Evolutionary conservation across 2,888 invertebrate species (phyloP).

Genomic region (Agapostemon virescens): DNA sequence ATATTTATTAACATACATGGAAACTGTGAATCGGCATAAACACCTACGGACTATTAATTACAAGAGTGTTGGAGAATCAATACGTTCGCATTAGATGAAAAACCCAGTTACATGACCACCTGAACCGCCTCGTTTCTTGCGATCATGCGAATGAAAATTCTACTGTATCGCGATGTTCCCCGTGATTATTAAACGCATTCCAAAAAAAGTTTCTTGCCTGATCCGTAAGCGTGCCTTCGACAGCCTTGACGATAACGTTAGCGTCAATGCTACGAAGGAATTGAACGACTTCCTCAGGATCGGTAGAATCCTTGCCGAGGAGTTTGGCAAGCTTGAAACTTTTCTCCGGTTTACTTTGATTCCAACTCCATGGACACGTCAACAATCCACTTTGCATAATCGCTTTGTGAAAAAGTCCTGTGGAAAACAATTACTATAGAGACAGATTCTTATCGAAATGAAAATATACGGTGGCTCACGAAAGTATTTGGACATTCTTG

Average conservation of each 20-base stretch:
- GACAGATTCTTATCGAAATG: neutral
- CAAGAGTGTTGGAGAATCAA: neutral
- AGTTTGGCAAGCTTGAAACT: slow-evolving; percentile 58
- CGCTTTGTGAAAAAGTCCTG: slow-evolving; percentile 73
- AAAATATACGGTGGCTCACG: too few relatives aligned
- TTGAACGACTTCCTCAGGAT: slow-evolving; percentile 64
- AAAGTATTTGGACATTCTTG: too few relatives aligned
- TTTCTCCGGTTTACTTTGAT: slow-evolving; percentile 41
- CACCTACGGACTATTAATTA: neutral
- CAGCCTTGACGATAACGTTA: slow-evolving; percentile 72
- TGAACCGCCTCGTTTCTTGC: neutral
- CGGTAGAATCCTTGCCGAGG: slow-evolving; percentile 63
- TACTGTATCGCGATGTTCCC: neutral
- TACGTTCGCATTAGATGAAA: neutral
- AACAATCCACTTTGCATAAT: slow-evolving; percentile 71
- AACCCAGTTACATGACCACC: neutral
- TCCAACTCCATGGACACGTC: slow-evolving; percentile 57
- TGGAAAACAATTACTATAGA: neutral
- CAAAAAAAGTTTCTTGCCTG: slow-evolving; percentile 38
- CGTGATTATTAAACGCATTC: neutral
- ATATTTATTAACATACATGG: too few relatives aligned
- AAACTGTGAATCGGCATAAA: too few relatives aligned
- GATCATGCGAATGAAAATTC: neutral
- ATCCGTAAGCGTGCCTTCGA: slow-evolving; percentile 61
- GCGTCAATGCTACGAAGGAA: slow-evolving; percentile 67